phyloP scores from a whole-genome alignment of 2,888 invertebrate species.

The Drosophila anomalata region DNA sequence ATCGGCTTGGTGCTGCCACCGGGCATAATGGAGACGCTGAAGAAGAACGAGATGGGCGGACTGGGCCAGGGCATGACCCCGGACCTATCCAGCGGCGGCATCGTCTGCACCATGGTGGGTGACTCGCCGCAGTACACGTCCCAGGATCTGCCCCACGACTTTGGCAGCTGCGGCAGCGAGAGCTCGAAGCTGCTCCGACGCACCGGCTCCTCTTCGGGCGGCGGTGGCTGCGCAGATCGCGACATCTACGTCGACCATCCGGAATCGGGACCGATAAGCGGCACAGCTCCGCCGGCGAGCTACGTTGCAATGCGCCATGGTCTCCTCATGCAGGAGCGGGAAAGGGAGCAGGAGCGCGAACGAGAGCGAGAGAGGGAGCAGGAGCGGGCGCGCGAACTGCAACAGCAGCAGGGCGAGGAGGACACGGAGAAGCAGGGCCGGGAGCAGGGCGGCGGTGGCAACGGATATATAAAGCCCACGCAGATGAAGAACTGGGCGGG shows the following conservation, averaged over 20 bases:
- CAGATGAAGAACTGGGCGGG: constrained; percentile 63
- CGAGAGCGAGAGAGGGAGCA: background rate
- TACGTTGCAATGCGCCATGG: constrained; percentile 58
- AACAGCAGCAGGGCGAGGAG: background rate
- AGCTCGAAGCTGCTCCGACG: constrained; percentile 62
- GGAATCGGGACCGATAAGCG: constrained; percentile 9
- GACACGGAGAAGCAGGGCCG: background rate
- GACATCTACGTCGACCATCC: constrained; percentile 52
- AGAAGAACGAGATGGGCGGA: constrained; percentile 57
- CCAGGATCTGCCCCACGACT: constrained; percentile 60
- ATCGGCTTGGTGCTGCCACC: constrained; percentile 78
- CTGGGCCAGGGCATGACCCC: constrained; percentile 16
- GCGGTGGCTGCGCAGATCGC: constrained; percentile 40
- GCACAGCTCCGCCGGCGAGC: constrained; percentile 26
- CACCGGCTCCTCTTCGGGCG: constrained; percentile 43
- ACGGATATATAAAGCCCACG: constrained; percentile 63
- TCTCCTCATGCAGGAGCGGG: constrained; percentile 9
- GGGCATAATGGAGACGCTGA: constrained; percentile 74
- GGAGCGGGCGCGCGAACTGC: background rate
- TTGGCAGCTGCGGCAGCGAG: constrained; percentile 62
- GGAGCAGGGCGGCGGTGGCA: constrained; percentile 1
- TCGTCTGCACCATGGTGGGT: constrained; percentile 52
- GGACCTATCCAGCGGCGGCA: constrained; percentile 18
- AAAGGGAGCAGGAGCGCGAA: constrained; percentile 1
- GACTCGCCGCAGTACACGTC: constrained; percentile 43